These are phyloP conservation scores for Brachypodius melanocephalos DNA, from an alignment of 2,113 vertebrate genomes.

Conservation along the genomic window DNA sequence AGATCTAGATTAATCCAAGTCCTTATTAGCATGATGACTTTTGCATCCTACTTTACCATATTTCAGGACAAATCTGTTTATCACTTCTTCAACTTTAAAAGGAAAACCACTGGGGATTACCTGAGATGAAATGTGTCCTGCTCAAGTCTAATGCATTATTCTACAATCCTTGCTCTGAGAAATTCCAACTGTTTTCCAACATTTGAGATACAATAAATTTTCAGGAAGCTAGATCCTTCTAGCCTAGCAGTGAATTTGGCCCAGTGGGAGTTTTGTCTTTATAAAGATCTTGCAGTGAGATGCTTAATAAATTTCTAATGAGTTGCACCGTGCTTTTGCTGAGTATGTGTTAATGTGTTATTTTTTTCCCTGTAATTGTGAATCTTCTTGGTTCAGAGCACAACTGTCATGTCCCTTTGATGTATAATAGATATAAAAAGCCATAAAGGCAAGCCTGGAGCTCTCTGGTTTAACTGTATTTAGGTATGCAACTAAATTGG, in stretches of 20 bases:
- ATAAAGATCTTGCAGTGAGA: not conserved
- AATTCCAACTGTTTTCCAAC: not conserved
- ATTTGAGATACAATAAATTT: not conserved
- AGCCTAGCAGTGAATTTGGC: not conserved
- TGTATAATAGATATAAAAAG: constrained; percentile 45
- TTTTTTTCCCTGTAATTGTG: not conserved
- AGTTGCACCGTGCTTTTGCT: not conserved
- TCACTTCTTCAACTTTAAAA: not conserved
- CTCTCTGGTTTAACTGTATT: constrained; percentile 20
- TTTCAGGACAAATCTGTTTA: not conserved
- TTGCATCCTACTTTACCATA: not conserved
- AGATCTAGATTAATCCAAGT: not conserved
- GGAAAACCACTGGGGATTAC: not conserved
- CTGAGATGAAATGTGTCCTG: not conserved
- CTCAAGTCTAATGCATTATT: not conserved
- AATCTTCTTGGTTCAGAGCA: constrained; percentile 4
- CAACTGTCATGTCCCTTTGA: constrained; percentile 13
- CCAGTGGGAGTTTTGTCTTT: not conserved
- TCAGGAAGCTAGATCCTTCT: not conserved
- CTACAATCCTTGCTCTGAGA: not conserved
- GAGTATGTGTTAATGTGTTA: not conserved
- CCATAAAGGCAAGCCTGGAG: constrained; percentile 11
- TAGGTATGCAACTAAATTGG: constrained; percentile 19
- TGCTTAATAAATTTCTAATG: constrained; percentile 37
- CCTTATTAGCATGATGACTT: not conserved